Evolutionary conservation across 2,113 vertebrate genomes (phyloP).

Genomic region (Toxotes chatareus): DNA sequence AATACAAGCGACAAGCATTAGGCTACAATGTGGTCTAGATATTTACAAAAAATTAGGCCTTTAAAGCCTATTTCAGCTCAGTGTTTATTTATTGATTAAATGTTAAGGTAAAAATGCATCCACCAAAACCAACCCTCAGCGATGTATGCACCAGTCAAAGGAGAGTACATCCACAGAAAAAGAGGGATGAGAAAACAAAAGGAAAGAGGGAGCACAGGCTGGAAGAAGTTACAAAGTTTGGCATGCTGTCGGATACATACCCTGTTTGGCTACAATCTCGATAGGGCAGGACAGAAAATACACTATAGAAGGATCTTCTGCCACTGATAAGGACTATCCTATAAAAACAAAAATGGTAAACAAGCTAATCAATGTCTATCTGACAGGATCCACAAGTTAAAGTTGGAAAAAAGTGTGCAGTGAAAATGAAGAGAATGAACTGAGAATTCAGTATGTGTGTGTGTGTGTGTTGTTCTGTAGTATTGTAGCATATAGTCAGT

Average conservation of each 20-base stretch:
- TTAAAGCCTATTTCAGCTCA: constrained; percentile 29
- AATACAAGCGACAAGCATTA: constrained; percentile 64
- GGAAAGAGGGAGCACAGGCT: constrained; percentile 65
- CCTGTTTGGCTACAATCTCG: constrained; percentile 97
- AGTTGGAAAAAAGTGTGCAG: constrained; percentile 70
- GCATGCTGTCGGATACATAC: constrained; percentile 93
- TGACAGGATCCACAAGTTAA: constrained; percentile 67
- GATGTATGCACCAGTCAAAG: constrained; percentile 54
- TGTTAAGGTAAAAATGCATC: constrained; percentile 65
- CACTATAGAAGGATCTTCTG: constrained; percentile 99
- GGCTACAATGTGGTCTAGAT: neutral
- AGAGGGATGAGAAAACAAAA: constrained; percentile 64
- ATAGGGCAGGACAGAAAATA: constrained; percentile 99
- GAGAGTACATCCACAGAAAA: constrained; percentile 61
- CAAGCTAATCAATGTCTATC: constrained; percentile 83
- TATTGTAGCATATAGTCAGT: constrained; percentile 26
- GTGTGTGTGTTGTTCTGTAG: constrained; percentile 26
- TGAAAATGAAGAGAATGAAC: constrained; percentile 57
- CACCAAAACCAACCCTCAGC: constrained; percentile 66
- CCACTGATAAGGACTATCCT: constrained; percentile 99
- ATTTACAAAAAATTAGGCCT: neutral
- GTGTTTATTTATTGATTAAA: constrained; percentile 5
- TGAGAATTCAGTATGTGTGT: constrained; percentile 28
- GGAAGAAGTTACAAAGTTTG: constrained; percentile 64
- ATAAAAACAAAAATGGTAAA: constrained; percentile 89